Evolutionary conservation across 2,888 invertebrate genomes (phyloP).

Genomic region (Protophormia terraenovae): DNA sequence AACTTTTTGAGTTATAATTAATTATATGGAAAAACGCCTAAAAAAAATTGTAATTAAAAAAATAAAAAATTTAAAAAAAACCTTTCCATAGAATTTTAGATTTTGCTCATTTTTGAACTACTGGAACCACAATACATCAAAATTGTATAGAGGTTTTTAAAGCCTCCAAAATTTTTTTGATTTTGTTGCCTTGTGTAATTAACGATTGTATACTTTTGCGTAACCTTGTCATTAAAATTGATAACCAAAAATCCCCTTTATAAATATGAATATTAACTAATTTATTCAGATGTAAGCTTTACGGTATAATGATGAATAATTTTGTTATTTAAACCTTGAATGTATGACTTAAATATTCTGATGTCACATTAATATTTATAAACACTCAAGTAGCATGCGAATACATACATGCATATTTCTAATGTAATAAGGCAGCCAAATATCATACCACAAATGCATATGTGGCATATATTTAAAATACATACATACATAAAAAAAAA

Average conservation of each 20-base stretch:
- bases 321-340: slow-evolving; percentile 14
- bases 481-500: neutral
- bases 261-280: neutral
- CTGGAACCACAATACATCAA: too few species aligned
- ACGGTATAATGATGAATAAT: neutral
- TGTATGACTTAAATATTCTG: neutral
- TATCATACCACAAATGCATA: neutral
- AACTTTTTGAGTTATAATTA: too few species aligned
- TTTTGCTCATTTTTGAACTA: too few species aligned
- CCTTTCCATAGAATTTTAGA: too few species aligned
- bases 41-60: too few species aligned
- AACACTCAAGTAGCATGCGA: neutral
- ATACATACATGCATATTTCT: too few species aligned
- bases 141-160: too few species aligned
- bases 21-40: too few species aligned
- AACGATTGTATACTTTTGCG: too few species aligned
- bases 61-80: too few species aligned
- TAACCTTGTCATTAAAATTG: neutral
- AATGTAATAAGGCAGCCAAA: neutral
- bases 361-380: slow-evolving; percentile 8
- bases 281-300: neutral
- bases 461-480: neutral
- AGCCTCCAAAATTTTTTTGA: too few species aligned
- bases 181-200: too few species aligned
- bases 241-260: neutral